Evolutionary conservation across 2,888 invertebrate genomes (phyloP), one percentile per base, ranked within the genome.

Genomic region (Hylaea fasciaria): DNA sequence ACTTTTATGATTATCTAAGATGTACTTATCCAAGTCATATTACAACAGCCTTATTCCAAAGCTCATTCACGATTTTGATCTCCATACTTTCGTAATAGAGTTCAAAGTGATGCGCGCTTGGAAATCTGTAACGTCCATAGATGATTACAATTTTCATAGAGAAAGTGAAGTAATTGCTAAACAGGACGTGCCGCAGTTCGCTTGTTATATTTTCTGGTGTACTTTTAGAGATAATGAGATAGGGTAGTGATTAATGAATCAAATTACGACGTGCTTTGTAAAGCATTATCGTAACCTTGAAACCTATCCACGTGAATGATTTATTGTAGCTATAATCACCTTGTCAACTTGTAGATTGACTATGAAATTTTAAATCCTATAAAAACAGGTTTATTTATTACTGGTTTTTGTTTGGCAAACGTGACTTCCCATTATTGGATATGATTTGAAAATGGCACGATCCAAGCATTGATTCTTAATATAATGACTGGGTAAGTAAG

Each of bases 1-100:
- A 65, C 71, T 52, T 66, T 66, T 64, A 52, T 57, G 56, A 69
- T 65, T 61, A 67, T 49, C 47, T 54, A 53, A 57, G 51, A 47
- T 9, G 46, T 52, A 46, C 49, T 53, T 54, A 50, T 12, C 47
- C n/a, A 2, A 32, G 32, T 9, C 32, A 32, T 32, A 8, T 32
- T 7, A 32, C 1, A 32, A 8, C 22, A 22, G 7, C 32, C 32
- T 32, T 32, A 32, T 32, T 32, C 32, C 7, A 32, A 7, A 1
- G 9, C 22, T 22, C 22, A 5, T 22, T 22, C 28, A 32, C 14
- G 1, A 44, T 39, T 52, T 46, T 13, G 9, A 40, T 13, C 29
- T 54, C 22, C 44, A 57, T 22, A 12, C 29, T 0, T 12, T 39
- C 13, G 11, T 4, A 7, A 32, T 5, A 51, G 17, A 40, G 46